A percentile compares a stretch with the other conserved stretches of the same genome.
phyloP scores from a whole-genome alignment of 2,888 invertebrate species.

The Harmothoe impar region DNA sequence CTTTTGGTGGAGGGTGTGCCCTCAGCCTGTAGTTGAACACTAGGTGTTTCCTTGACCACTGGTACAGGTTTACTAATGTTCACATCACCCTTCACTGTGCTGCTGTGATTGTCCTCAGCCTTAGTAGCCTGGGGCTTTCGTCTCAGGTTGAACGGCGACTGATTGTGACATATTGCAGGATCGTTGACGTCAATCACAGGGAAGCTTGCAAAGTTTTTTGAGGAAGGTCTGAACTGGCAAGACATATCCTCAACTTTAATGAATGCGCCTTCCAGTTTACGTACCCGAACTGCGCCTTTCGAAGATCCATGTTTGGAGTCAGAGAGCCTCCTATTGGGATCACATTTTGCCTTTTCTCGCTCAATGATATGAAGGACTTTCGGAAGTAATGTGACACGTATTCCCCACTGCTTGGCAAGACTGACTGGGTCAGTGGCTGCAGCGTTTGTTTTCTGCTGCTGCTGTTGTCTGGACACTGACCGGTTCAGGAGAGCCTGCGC shows the following conservation, averaged over 20 bases:
- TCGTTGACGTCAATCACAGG: slow-evolving; percentile 36
- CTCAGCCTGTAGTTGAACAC: slow-evolving; percentile 18
- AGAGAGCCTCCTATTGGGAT: slow-evolving; percentile 20
- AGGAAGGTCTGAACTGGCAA: slow-evolving; percentile 9
- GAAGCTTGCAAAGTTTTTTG: slow-evolving; percentile 41
- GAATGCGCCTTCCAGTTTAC: slow-evolving; percentile 51
- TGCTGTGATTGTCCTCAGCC: background rate
- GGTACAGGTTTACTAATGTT: background rate
- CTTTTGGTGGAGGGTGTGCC: background rate
- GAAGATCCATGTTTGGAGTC: background rate
- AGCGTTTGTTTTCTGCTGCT: background rate
- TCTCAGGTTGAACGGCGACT: slow-evolving; percentile 12
- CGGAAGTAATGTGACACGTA: background rate
- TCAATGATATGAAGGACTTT: slow-evolving; percentile 51
- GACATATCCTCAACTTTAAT: slow-evolving; percentile 37
- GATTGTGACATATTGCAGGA: slow-evolving; percentile 40
- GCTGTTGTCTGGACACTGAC: slow-evolving; percentile 39
- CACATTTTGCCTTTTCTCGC: slow-evolving; percentile 51
- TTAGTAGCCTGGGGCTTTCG: background rate
- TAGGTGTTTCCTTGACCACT: background rate
- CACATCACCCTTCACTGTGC: background rate
- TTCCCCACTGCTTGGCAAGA: slow-evolving; percentile 50
- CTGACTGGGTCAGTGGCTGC: slow-evolving; percentile 44
- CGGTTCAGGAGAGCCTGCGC: slow-evolving; percentile 50
- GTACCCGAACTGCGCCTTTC: slow-evolving; percentile 3